Evolutionary conservation across 2,113 vertebrate species (phyloP).

Genomic region (Narcine bancroftii): DNA sequence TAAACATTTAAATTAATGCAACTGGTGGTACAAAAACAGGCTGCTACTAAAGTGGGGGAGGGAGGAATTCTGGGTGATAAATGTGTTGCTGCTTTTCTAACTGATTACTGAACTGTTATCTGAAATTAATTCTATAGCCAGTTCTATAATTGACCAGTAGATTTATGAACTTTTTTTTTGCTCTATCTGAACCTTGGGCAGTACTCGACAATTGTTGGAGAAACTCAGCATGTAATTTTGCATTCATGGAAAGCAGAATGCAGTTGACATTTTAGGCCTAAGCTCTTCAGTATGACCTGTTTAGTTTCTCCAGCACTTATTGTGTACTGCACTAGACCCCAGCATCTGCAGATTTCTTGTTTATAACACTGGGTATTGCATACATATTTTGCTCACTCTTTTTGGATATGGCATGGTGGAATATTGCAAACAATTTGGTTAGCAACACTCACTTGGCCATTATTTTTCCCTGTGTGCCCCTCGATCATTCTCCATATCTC

Average conservation of each 20-base stretch:
- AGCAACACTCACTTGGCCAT: not conserved
- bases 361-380: too few relatives aligned
- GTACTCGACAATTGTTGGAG: too few relatives aligned
- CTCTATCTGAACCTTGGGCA: not conserved
- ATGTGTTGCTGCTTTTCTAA: not conserved
- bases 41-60: not conserved
- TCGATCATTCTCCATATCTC: not conserved
- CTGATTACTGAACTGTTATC: not conserved
- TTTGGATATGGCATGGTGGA: not conserved
- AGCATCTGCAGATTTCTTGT: too few relatives aligned
- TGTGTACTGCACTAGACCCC: too few relatives aligned
- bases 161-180: not conserved
- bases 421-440: not conserved
- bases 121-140: not conserved
- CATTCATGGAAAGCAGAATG: too few relatives aligned
- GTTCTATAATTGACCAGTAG: not conserved
- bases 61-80: too few relatives aligned
- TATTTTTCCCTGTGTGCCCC: not conserved
- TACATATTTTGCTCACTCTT: too few relatives aligned
- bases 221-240: too few relatives aligned
- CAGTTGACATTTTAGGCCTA: too few relatives aligned
- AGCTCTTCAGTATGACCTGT: too few relatives aligned
- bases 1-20: not conserved
- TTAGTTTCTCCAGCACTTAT: too few relatives aligned
- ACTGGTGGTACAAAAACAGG: not conserved